Evolutionary conservation across 2,888 invertebrate species (phyloP), one percentile per base, ranked within the genome.

Genomic region (Pardosa pseudoannulata): DNA sequence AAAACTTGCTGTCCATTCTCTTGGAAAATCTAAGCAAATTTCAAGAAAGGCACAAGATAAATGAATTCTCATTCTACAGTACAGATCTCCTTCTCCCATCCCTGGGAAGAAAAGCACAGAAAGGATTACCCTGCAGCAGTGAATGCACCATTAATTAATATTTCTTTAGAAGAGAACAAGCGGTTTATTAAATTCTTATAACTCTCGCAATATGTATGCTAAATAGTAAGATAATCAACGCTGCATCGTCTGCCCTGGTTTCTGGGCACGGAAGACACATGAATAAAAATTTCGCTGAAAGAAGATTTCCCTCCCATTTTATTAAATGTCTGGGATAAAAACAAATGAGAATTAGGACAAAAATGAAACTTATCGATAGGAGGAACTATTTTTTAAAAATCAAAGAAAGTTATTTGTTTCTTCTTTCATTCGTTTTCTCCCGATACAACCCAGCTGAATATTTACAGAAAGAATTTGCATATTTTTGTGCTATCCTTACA

Each of bases 101-200:
- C 23, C 56, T 23, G 19, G 19, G 56, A 23, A 56, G 56, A 56
- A 56, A 56, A 56, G 56, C 56, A 23, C 19, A 36, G 41, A 29
- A 79, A 79, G 71, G 62, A 71, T 71, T 36, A 36, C 28, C 28
- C 19, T 23, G 11, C 50, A 70, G 79, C 64, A 71, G 32, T 65
- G 72, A 72, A 71, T 72, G 79, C 64, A 72, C 79, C 79, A 79
- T 79, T 79, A 79, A 79, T 79, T 79, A 79, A 79, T 72, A 79
- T 79, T 79, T 79, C 79, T 79, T 65, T 46, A 64, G 79, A 72
- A 64, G 72, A 65, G 79, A 79, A 79, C 64, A 79, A 79, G 64
- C n/a, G 79, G 79, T 72, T 79, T 79, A 79, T 79, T 79, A 79
- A 79, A 79, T 79, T 79, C 79, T 79, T 79, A 79, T 79, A 79